These are phyloP conservation scores for Tenthredo distinguenda DNA, from an alignment of 2,888 invertebrate species.

Conservation along the genomic window DNA sequence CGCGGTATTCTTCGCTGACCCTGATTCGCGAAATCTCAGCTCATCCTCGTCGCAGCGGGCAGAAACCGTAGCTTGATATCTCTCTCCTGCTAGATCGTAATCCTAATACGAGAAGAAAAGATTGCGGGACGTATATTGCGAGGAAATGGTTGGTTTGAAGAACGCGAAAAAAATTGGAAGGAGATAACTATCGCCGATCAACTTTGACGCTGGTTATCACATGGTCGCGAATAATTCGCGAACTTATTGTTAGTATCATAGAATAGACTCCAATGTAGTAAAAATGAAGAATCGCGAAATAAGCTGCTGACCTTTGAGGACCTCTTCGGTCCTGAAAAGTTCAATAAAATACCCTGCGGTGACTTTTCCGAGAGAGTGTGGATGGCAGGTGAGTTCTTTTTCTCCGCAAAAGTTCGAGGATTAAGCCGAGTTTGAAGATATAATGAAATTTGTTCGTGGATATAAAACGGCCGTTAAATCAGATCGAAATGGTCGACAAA, in stretches of 20 bases:
- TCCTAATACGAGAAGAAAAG: not conserved
- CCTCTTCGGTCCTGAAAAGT: not conserved
- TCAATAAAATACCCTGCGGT: not conserved
- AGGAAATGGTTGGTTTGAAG: slow-evolving; percentile 11
- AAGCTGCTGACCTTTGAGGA: not conserved
- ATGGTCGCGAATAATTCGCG: not conserved
- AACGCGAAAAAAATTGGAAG: not conserved
- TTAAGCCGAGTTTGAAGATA: not conserved
- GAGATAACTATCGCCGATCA: not conserved
- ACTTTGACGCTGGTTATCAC: not conserved
- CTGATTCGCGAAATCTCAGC: not conserved
- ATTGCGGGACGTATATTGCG: not conserved
- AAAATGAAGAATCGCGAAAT: not conserved
- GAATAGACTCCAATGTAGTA: not conserved
- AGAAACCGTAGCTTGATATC: not conserved
- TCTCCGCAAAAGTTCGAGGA: not conserved
- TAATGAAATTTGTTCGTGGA: not conserved
- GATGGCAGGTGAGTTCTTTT: not conserved
- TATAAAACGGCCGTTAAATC: not conserved
- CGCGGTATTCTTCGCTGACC: not conserved
- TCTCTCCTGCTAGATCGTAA: not conserved
- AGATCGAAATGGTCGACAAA: not conserved
- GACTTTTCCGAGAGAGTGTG: not conserved
- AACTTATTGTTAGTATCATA: not conserved
- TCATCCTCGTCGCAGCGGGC: not conserved